Percentiles rank a stretch among this genome's conserved stretches.
Evolutionary conservation across 2,113 vertebrate genomes (phyloP).

Genomic region (Calyptommatus sinebrachiatus): DNA sequence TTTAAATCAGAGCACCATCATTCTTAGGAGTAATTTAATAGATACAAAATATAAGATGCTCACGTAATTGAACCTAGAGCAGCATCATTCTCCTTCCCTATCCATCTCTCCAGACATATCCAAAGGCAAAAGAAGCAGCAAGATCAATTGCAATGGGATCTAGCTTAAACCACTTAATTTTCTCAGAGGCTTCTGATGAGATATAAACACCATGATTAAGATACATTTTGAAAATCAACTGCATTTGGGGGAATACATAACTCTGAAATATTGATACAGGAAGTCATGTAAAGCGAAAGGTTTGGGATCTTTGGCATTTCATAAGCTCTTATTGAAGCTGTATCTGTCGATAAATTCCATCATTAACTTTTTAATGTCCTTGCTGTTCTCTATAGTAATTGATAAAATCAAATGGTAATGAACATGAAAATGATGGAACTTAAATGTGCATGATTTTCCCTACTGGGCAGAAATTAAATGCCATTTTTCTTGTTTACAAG

Average conservation of each 20-base stretch:
- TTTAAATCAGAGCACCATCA: conserved; percentile 26
- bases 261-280: background rate
- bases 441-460: background rate
- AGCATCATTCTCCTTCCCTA: background rate
- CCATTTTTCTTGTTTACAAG: background rate
- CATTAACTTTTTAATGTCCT: background rate
- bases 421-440: background rate
- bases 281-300: background rate
- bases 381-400: background rate
- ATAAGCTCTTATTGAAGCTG: conserved; percentile 17
- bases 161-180: background rate
- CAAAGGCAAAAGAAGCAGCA: background rate
- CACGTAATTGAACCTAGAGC: conserved; percentile 10
- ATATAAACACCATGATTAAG: background rate
- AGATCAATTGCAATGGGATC: conserved; percentile 1
- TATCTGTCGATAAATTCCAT: conserved; percentile 17
- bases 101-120: background rate
- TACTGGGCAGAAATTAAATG: background rate
- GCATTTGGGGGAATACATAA: background rate
- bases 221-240: background rate
- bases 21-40: conserved; percentile 13
- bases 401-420: background rate
- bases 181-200: background rate
- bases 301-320: background rate
- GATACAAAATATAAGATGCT: background rate